Conservation (phyloP, 1,140 invertebrate genomes). For the Cardiocondyla obscurior region DNA sequence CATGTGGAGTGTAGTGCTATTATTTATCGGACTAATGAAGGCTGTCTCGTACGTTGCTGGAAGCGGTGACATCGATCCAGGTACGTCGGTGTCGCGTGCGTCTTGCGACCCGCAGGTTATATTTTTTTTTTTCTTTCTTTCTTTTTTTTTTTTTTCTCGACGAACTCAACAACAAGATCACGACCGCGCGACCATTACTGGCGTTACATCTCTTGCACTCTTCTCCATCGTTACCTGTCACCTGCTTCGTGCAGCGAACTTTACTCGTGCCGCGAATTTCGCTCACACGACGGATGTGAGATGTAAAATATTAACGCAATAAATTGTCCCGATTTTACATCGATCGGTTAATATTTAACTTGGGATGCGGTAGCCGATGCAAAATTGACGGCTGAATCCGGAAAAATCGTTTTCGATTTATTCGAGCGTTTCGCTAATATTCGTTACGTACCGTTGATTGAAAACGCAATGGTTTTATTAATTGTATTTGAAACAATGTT, state of each 20-base stretch:
- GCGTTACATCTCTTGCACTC: not conserved
- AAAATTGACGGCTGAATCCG: not conserved
- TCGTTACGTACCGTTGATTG: not conserved
- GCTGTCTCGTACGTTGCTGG: slow-evolving; percentile 70
- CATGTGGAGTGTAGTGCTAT: slow-evolving; percentile 80
- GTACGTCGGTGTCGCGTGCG: slow-evolving; percentile 48
- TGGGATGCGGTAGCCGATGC: not conserved
- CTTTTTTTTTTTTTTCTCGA: too few relatives aligned
- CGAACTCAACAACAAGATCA: not conserved
- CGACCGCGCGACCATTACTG: slow-evolving; percentile 14
- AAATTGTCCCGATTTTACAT: slow-evolving; percentile 19
- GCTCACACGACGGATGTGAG: not conserved
- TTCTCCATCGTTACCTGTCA: not conserved
- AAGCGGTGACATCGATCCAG: slow-evolving; percentile 58
- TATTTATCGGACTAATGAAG: slow-evolving; percentile 77
- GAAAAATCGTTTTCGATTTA: slow-evolving; percentile 13
- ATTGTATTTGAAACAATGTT: slow-evolving; percentile 21
- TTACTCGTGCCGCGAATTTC: not conserved
- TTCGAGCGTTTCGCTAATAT: not conserved
- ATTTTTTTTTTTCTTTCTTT: too few relatives aligned
- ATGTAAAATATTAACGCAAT: slow-evolving; percentile 3
- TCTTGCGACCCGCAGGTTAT: not conserved
- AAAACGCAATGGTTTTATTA: slow-evolving; percentile 12
- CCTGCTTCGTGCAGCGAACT: not conserved
- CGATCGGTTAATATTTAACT: slow-evolving; percentile 35